Evolutionary conservation across 2,797 vertebrate species (phyloP), one percentile per base, ranked within the genome.

Genomic region (Melanotaenia boesemani): DNA sequence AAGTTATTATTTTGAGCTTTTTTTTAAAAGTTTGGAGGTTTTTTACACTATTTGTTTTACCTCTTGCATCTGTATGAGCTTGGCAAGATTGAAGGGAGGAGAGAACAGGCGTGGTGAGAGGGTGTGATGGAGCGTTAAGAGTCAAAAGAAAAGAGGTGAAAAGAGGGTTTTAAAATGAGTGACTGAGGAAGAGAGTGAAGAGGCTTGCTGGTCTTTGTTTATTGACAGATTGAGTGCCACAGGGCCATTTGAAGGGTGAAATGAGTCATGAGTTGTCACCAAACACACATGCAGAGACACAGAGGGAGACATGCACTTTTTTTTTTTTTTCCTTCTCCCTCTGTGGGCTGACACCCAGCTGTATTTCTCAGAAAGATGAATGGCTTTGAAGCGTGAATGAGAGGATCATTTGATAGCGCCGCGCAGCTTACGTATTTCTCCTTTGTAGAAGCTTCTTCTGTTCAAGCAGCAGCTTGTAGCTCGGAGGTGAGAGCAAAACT

Each of bases 191-290:
- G 64, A 74, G 76, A 57, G 67, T 20, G 68, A 50, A 79, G 70
- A 79, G 67, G 70, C 81, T 68, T 46, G 81, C 80, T 81, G 76
- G 68, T 86, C 84, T 88, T 87, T 90, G 89, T 91, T 89, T 91
- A 87, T 79, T 86, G 90, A 92, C 79, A 70, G 84, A 87, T 79
- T 54, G 82, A 78, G 76, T 74, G 67, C 77, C 77, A 67, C 50
- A 4, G 84, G 80, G 82, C 86, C 70, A 46, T 81, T 85, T 74
- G 87, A 86, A 82, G 81, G 87, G 77, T 84, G 91, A 89, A 90
- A 89, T 87, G 86, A 94, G 87, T 90, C 88, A 90, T 88, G 79
- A 86, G 77, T 88, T 90, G 79, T 91, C 84, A 86, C 82, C 76
- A 52, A 77, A 80, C 73, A 75, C 80, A 48, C 74, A 67, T 37